These are phyloP conservation scores for Hippoglossus stenolepis DNA, from an alignment of 2,113 vertebrate species.

Conservation along the genomic window DNA sequence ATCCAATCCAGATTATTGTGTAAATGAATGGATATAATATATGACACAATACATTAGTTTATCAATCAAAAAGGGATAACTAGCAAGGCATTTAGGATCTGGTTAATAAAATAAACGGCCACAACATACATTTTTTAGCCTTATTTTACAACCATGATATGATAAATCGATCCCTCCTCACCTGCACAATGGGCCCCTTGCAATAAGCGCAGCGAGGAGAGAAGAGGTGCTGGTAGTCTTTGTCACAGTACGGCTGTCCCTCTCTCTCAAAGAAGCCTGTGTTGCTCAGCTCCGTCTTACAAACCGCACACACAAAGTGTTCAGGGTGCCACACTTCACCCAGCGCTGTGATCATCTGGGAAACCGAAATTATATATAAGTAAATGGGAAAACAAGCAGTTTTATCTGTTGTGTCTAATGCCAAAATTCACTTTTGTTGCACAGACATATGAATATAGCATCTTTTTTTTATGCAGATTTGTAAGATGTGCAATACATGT, in stretches of 20 bases:
- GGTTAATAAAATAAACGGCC: too few relatives aligned
- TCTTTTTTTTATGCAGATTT: neutral
- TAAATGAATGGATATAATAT: constrained; percentile 23
- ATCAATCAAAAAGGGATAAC: neutral
- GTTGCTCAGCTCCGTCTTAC: constrained; percentile 83
- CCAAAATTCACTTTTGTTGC: neutral
- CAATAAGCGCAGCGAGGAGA: constrained; percentile 91
- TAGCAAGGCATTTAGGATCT: neutral
- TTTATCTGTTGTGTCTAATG: too few relatives aligned
- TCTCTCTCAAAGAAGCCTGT: constrained; percentile 88
- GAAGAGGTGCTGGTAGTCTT: constrained; percentile 89
- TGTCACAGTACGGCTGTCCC: constrained; percentile 84
- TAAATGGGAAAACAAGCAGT: too few relatives aligned
- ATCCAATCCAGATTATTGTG: constrained; percentile 26
- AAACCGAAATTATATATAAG: neutral
- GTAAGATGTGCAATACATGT: neutral
- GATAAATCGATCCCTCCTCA: constrained; percentile 37
- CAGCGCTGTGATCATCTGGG: constrained; percentile 88
- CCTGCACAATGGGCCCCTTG: constrained; percentile 84
- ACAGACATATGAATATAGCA: too few relatives aligned
- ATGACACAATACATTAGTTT: neutral
- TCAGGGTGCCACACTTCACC: constrained; percentile 90
- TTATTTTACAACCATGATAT: neutral
- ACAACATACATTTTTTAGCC: too few relatives aligned
- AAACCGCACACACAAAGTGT: constrained; percentile 88